Conservation (phyloP, 2,888 invertebrate species). For the Carterocephalus palaemon region DNA sequence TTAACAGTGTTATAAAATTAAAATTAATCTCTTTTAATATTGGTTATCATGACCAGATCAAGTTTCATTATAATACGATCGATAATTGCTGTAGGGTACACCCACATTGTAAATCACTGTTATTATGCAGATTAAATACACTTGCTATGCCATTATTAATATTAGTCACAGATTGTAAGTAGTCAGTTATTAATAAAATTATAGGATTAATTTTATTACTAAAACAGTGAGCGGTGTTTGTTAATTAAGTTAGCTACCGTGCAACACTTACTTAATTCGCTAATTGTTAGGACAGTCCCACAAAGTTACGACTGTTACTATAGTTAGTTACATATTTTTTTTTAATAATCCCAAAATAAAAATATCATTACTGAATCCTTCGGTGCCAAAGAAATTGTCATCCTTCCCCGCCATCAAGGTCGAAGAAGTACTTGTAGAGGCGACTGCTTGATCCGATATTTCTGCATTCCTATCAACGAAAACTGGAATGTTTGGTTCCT, state of each 20-base stretch:
- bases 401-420: constrained; percentile 39
- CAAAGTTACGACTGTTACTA: neutral
- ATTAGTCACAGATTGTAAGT: too few relatives aligned
- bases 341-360: constrained; percentile 8
- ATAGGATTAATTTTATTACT: too few relatives aligned
- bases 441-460: constrained; percentile 3
- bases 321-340: neutral
- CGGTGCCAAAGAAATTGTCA: constrained; percentile 40
- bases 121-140: too few relatives aligned
- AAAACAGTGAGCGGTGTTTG: too few relatives aligned
- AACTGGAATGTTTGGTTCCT: constrained; percentile 2
- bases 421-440: constrained; percentile 26
- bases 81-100: too few relatives aligned
- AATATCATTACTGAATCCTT: constrained; percentile 43
- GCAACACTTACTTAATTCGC: neutral
- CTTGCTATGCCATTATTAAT: too few relatives aligned
- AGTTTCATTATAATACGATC: too few relatives aligned
- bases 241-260: constrained; percentile 1
- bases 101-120: too few relatives aligned
- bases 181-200: too few relatives aligned
- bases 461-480: constrained; percentile 21
- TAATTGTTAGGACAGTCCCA: neutral
- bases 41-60: too few relatives aligned
- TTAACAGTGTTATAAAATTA: too few relatives aligned
- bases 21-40: too few relatives aligned